phyloP scores from a whole-genome alignment of 2,113 vertebrate species.

The Megalops atlanticus region DNA sequence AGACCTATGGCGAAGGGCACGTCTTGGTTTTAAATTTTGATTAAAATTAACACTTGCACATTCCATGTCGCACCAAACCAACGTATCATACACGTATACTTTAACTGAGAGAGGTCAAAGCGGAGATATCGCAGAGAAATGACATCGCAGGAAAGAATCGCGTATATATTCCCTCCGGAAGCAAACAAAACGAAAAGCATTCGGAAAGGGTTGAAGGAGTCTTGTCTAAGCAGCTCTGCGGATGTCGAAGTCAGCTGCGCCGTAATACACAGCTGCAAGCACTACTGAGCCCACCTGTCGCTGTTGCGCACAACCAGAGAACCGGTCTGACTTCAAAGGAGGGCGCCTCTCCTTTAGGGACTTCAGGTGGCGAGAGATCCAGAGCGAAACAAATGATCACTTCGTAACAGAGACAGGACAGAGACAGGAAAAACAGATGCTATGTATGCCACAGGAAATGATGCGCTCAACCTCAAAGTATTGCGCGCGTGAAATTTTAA shows the following conservation, averaged over 20 bases:
- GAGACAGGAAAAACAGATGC: background rate
- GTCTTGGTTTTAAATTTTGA: background rate
- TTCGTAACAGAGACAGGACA: background rate
- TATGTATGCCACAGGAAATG: background rate
- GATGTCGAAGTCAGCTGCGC: background rate
- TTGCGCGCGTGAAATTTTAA: background rate
- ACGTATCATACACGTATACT: background rate
- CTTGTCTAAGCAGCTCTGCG: background rate
- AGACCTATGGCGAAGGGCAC: background rate
- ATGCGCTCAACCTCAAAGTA: background rate
- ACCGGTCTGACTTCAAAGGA: background rate
- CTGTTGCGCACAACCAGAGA: background rate
- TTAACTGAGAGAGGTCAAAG: background rate
- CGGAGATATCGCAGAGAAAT: background rate
- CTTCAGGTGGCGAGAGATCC: background rate
- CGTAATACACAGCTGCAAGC: constrained; percentile 3
- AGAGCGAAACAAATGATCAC: background rate
- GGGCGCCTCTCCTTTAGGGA: background rate
- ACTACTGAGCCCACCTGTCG: background rate
- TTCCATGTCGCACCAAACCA: background rate
- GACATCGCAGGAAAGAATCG: background rate
- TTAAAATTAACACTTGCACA: background rate
- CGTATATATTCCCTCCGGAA: background rate
- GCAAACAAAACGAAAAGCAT: background rate
- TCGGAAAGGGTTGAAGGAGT: background rate